These are phyloP conservation scores for Chlorospingus flavigularis DNA, from an alignment of 2,797 vertebrate genomes.

Conservation along the genomic window DNA sequence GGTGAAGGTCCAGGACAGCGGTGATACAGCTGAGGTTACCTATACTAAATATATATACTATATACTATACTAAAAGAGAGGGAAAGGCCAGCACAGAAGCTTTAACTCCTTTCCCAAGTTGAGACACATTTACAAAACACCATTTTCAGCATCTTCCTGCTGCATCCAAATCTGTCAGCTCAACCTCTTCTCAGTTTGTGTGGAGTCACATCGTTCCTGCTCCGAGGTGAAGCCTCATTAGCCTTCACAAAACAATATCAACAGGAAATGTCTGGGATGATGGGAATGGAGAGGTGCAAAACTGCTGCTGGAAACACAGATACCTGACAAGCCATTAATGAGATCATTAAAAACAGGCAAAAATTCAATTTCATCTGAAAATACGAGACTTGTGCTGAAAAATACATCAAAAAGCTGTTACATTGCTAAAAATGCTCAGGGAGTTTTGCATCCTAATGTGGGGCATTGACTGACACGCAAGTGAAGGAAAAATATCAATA, in stretches of 20 bases:
- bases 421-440: background rate
- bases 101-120: background rate
- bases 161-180: background rate
- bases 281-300: background rate
- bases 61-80: background rate
- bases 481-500: background rate
- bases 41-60: no score
- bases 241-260: background rate
- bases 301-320: background rate
- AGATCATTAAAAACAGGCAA: background rate
- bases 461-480: background rate
- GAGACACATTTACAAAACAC: background rate
- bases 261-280: background rate
- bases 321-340: background rate
- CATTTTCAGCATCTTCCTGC: background rate
- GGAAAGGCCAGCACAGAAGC: background rate
- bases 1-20: rapidly evolving
- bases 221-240: slow-evolving; percentile 9
- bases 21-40: background rate
- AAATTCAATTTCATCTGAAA: background rate
- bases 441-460: background rate
- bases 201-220: background rate
- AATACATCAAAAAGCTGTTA: background rate
- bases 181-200: background rate
- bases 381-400: background rate